phyloP scores from a whole-genome alignment of 2,797 vertebrate genomes.

The Acrossocheilus wenchowensis region DNA sequence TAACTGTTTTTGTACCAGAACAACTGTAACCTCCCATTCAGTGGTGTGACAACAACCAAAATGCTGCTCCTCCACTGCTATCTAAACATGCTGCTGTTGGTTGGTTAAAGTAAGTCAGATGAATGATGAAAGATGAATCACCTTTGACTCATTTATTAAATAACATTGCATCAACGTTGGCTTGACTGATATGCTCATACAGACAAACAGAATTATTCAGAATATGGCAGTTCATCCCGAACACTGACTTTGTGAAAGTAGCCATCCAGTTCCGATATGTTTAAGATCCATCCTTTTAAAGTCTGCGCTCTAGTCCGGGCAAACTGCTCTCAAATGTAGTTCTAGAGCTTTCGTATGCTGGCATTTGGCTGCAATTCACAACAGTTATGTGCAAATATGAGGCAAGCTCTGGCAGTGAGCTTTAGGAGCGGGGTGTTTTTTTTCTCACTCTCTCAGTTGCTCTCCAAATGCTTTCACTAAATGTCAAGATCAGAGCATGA shows the following conservation, averaged over 20 bases:
- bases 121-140: background rate
- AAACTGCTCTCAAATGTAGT: slow-evolving; percentile 36
- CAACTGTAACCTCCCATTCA: background rate
- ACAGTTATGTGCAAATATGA: slow-evolving; percentile 59
- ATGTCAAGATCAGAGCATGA: slow-evolving; percentile 83
- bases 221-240: background rate
- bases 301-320: background rate
- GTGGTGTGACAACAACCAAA: background rate
- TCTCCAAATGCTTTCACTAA: slow-evolving; percentile 76
- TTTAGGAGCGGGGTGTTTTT: slow-evolving; percentile 49
- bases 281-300: background rate
- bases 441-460: slow-evolving; percentile 60
- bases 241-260: background rate
- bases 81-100: background rate
- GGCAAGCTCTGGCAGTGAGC: slow-evolving; percentile 42
- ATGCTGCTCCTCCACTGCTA: background rate
- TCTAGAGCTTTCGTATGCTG: slow-evolving; percentile 51
- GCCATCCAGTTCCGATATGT: background rate
- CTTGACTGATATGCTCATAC: background rate
- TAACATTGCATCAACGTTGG: background rate
- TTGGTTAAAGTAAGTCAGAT: background rate
- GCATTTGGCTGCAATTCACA: slow-evolving; percentile 55
- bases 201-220: background rate
- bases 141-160: background rate
- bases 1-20: background rate